These are phyloP conservation scores for Lycaon pictus DNA, from an alignment of 2,113 vertebrate species.

Conservation along the genomic window DNA sequence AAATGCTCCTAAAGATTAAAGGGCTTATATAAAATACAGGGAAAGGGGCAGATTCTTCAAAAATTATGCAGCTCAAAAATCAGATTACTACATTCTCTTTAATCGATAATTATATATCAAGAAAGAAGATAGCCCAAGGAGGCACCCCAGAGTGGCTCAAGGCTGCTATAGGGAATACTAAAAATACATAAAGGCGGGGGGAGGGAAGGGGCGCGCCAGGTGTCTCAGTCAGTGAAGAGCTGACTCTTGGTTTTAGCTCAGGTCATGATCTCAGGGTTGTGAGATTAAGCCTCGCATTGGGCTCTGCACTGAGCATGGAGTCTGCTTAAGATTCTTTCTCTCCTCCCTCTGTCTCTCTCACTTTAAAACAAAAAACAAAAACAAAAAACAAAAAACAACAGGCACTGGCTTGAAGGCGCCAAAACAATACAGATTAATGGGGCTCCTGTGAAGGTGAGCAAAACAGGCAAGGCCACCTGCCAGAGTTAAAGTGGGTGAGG, in stretches of 20 bases:
- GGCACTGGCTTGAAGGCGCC: not conserved
- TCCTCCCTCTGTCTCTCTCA: not conserved
- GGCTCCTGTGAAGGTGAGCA: not conserved
- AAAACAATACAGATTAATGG: not conserved
- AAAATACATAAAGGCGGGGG: not conserved
- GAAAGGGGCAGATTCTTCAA: not conserved
- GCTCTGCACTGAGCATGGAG: not conserved
- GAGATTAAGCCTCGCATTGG: rapidly evolving
- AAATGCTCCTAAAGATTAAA: not conserved
- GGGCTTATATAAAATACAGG: not conserved
- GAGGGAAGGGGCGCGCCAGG: not conserved
- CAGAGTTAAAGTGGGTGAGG: too few species aligned
- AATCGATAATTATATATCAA: not conserved
- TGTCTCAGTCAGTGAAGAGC: not conserved
- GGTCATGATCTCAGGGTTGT: not conserved
- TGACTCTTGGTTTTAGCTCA: not conserved
- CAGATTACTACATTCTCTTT: not conserved
- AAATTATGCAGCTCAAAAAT: not conserved
- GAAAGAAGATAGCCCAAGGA: not conserved
- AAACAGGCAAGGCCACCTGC: not conserved
- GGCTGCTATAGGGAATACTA: not conserved
- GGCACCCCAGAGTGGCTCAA: not conserved
- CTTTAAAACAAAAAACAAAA: not conserved
- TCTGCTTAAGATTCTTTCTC: not conserved
- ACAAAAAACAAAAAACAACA: not conserved